phyloP scores from a whole-genome alignment of 2,888 invertebrate genomes.

The Pantelozetes paolii region DNA sequence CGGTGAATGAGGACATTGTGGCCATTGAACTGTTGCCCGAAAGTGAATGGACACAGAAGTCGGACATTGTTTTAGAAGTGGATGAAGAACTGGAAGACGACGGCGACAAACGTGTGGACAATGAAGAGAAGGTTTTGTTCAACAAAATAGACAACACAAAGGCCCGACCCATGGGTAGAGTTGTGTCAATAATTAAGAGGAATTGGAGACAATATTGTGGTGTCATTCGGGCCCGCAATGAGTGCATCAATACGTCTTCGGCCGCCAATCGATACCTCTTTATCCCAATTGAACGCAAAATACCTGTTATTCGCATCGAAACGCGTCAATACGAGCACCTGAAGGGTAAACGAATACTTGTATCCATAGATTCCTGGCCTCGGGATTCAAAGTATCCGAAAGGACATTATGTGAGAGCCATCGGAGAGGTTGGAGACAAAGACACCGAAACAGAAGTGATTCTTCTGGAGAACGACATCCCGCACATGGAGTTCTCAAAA shows the following conservation, averaged over 20 bases:
- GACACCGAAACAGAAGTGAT: slow-evolving; percentile 93
- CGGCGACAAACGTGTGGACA: slow-evolving; percentile 46
- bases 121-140: slow-evolving; percentile 26
- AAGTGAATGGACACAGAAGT: slow-evolving; percentile 83
- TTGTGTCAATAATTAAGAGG: slow-evolving; percentile 90
- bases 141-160: background rate
- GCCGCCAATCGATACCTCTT: slow-evolving; percentile 60
- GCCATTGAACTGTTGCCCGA: slow-evolving; percentile 83
- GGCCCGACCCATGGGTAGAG: slow-evolving; percentile 44
- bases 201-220: slow-evolving; percentile 99
- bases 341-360: slow-evolving; percentile 79
- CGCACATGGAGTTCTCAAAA: slow-evolving; percentile 90
- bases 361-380: slow-evolving; percentile 96
- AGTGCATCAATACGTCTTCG: slow-evolving; percentile 10
- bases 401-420: slow-evolving; percentile 89
- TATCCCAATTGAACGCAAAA: slow-evolving; percentile 85
- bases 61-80: slow-evolving; percentile 60
- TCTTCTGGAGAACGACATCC: slow-evolving; percentile 91
- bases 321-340: slow-evolving; percentile 79
- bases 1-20: slow-evolving; percentile 89
- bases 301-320: slow-evolving; percentile 92
- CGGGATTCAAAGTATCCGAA: slow-evolving; percentile 80
- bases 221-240: slow-evolving; percentile 64
- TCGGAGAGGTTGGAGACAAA: slow-evolving; percentile 88
- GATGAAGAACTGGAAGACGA: slow-evolving; percentile 55